Percentiles rank a stretch among this genome's conserved stretches.
Conservation (phyloP, 2,888 invertebrate species). For the Opisthograptis luteolata region DNA sequence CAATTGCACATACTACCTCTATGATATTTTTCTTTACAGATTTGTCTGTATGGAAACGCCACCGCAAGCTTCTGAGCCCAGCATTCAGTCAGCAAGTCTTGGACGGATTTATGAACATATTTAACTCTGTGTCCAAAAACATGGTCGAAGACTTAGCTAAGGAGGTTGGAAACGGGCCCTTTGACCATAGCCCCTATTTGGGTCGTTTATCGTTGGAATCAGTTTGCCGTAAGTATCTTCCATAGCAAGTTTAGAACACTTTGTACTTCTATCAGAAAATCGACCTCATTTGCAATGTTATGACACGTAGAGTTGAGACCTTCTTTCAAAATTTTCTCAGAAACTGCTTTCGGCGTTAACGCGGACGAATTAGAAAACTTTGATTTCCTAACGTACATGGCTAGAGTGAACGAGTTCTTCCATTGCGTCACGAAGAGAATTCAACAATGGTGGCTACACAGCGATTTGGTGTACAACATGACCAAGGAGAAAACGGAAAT, state of each 20-base stretch:
- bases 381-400: slow-evolving; percentile 16
- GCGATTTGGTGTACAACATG: slow-evolving; percentile 19
- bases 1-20: no score
- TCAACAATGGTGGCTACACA: slow-evolving; percentile 25
- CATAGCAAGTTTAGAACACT: no score
- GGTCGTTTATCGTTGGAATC: no score
- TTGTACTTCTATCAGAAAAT: no score
- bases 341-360: slow-evolving; percentile 28
- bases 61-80: slow-evolving; percentile 50
- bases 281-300: no score
- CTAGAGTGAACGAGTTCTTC: slow-evolving; percentile 10
- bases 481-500: slow-evolving; percentile 22
- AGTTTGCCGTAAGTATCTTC: no score
- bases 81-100: slow-evolving; percentile 50
- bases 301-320: no score
- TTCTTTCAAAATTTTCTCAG: no score
- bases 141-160: slow-evolving; percentile 35
- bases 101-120: slow-evolving; percentile 46
- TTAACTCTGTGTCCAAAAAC: slow-evolving; percentile 45
- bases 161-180: no score
- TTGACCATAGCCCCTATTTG: no score
- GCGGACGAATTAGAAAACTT: slow-evolving; percentile 9
- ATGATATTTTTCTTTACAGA: no score
- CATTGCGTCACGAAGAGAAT: slow-evolving; percentile 22
- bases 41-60: slow-evolving; percentile 51